Conservation (phyloP, 2,113 vertebrate genomes). For the Corythornis cristatus region DNA sequence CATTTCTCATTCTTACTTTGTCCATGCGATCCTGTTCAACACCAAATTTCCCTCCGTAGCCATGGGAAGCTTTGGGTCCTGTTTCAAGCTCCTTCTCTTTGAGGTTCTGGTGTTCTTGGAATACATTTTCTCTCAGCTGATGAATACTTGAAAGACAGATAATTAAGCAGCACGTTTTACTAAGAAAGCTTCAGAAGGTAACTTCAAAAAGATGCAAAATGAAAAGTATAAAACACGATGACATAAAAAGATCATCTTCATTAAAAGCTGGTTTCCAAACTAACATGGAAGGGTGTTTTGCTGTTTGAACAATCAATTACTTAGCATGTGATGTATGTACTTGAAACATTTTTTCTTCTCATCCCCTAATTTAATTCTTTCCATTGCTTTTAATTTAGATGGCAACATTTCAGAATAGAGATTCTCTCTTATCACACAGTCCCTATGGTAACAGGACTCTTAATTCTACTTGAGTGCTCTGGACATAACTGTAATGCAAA, state of each 20-base stretch:
- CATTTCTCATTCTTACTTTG: conserved; percentile 77
- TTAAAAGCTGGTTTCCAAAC: background rate
- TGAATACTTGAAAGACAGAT: conserved; percentile 82
- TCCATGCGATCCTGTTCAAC: conserved; percentile 97
- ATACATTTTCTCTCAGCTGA: conserved; percentile 88
- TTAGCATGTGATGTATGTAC: background rate
- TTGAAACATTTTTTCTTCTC: background rate
- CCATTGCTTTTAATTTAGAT: background rate
- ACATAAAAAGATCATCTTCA: background rate
- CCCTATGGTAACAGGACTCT: background rate
- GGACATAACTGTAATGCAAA: background rate
- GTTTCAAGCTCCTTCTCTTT: conserved; percentile 88
- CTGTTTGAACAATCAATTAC: background rate
- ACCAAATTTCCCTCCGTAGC: conserved; percentile 94
- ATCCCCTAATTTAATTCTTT: background rate
- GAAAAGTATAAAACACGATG: background rate
- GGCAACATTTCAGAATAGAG: conserved; percentile 7
- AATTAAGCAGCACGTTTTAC: background rate
- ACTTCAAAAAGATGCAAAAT: conserved; percentile 11
- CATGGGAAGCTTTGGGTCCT: conserved; percentile 91
- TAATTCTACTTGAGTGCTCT: background rate
- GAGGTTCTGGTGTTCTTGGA: conserved; percentile 87
- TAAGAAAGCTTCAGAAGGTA: background rate
- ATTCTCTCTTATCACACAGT: background rate
- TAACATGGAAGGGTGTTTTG: background rate